A percentile compares a stretch with the other conserved stretches of the same genome.
phyloP scores from a whole-genome alignment of 1,140 invertebrate genomes.

The Cydia splendana region DNA sequence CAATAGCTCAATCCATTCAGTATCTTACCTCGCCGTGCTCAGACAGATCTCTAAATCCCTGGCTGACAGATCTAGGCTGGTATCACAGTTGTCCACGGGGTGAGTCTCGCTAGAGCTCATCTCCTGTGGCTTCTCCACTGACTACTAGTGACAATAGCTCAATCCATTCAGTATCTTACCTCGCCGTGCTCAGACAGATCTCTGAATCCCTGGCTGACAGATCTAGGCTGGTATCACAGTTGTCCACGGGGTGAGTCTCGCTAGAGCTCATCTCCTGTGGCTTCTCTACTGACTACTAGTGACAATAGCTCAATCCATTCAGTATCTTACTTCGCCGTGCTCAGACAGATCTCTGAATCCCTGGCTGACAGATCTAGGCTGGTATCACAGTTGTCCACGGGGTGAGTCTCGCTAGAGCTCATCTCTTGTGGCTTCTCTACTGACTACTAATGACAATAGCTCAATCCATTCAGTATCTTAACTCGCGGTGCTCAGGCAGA shows the following conservation, averaged over 20 bases:
- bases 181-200: slow-evolving; percentile 60
- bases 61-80: slow-evolving; percentile 58
- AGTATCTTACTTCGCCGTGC: no score
- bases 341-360: no score
- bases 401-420: no score
- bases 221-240: slow-evolving; percentile 51
- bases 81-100: slow-evolving; percentile 41
- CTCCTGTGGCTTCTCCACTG: slow-evolving; percentile 27
- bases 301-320: no score
- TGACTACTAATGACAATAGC: no score
- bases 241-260: slow-evolving; percentile 34
- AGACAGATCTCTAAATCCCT: slow-evolving; percentile 65
- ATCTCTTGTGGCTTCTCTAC: no score
- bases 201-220: slow-evolving; percentile 67
- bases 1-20: no score
- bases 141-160: no score
- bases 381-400: no score
- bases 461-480: no score
- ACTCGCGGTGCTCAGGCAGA: no score
- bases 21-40: slow-evolving; percentile 57
- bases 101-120: slow-evolving; percentile 39
- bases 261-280: slow-evolving; percentile 40
- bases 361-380: no score
- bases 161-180: slow-evolving; percentile 39
- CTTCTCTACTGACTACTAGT: slow-evolving; percentile 41